Evolutionary conservation across 2,888 invertebrate species (phyloP).

Genomic region (Aleiodes alternator): DNA sequence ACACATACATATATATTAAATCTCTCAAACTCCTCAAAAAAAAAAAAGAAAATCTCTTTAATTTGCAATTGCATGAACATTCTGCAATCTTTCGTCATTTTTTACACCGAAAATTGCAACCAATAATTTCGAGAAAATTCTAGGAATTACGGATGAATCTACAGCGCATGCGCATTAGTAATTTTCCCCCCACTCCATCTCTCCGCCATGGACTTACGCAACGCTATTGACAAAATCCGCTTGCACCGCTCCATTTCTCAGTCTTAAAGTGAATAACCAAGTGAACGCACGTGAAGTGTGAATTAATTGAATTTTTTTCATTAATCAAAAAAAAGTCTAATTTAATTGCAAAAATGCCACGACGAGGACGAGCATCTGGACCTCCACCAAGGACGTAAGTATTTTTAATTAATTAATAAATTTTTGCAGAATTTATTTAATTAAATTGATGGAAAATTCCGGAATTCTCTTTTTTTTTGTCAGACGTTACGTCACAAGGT

Average conservation of each 20-base stretch:
- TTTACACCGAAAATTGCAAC: too few species aligned
- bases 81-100: too few species aligned
- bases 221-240: slow-evolving; percentile 51
- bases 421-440: background rate
- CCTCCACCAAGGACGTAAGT: slow-evolving; percentile 72
- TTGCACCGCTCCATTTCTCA: slow-evolving; percentile 43
- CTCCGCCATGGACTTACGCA: slow-evolving; percentile 47
- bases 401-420: slow-evolving; percentile 19
- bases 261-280: slow-evolving; percentile 54
- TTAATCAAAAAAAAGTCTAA: slow-evolving; percentile 15
- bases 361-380: slow-evolving; percentile 70
- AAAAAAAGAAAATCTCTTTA: background rate
- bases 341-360: slow-evolving; percentile 66
- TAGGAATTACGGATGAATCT: background rate
- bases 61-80: background rate
- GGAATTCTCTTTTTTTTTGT: background rate
- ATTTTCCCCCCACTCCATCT: slow-evolving; percentile 4
- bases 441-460: slow-evolving; percentile 6
- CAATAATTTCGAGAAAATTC: slow-evolving; percentile 5
- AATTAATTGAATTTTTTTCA: slow-evolving; percentile 28
- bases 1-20: too few species aligned
- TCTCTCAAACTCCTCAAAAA: background rate
- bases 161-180: slow-evolving; percentile 31
- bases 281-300: slow-evolving; percentile 43
- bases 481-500: slow-evolving; percentile 56